Percentiles rank a stretch among this genome's conserved stretches.
Conservation (phyloP, 2,797 vertebrate species). For the Setipinna tenuifilis region DNA sequence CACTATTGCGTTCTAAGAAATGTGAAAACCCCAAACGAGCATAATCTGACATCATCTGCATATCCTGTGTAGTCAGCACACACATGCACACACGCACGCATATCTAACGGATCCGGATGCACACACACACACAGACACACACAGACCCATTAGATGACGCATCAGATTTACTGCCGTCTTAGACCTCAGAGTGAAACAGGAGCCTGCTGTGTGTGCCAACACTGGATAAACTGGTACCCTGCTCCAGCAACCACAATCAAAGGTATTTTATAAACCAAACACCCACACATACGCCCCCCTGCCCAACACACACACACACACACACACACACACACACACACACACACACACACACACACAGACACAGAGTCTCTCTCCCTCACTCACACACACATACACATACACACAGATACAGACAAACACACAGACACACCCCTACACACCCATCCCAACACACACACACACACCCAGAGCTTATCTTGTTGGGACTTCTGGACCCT, state of each 20-base stretch:
- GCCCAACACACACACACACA: neutral
- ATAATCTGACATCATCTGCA: neutral
- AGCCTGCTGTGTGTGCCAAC: neutral
- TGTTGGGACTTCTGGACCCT: constrained; percentile 4
- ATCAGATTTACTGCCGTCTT: neutral
- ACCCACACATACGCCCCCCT: neutral
- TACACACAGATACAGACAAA: neutral
- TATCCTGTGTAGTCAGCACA: neutral
- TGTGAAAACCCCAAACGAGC: neutral
- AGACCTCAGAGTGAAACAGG: neutral
- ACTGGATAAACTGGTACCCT: neutral
- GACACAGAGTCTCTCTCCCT: neutral
- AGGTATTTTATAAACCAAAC: neutral
- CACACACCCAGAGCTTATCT: neutral
- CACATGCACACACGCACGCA: neutral
- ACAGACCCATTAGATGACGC: neutral
- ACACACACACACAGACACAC: neutral
- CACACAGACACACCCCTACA: neutral
- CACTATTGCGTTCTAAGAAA: neutral
- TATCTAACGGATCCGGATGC: too few relatives aligned
- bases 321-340: constrained; percentile 7
- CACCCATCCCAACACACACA: neutral
- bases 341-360: neutral
- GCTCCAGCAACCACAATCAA: neutral
- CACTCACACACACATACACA: neutral